Evolutionary conservation across 2,797 vertebrate genomes (phyloP).

Genomic region (Parambassis ranga): DNA sequence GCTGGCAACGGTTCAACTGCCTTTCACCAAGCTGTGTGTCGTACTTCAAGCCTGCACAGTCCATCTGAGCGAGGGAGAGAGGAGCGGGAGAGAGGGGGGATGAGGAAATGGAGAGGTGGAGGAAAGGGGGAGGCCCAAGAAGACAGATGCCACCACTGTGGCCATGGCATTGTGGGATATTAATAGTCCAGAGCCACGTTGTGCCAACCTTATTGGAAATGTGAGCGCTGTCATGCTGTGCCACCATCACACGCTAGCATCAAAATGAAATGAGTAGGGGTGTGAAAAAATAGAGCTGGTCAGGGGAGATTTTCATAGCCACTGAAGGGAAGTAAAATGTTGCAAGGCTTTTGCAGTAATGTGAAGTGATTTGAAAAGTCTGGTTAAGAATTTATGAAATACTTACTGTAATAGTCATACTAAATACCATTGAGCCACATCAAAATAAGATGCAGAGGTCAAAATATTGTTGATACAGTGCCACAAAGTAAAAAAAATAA

Average conservation of each 20-base stretch:
- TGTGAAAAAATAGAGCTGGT: constrained; percentile 56
- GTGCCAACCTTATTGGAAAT: constrained; percentile 75
- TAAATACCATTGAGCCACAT: background rate
- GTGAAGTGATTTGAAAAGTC: constrained; percentile 11
- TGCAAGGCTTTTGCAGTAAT: constrained; percentile 9
- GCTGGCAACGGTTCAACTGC: constrained; percentile 69
- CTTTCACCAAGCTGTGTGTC: constrained; percentile 69
- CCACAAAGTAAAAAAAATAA: background rate
- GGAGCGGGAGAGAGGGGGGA: constrained; percentile 26
- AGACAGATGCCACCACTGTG: constrained; percentile 81
- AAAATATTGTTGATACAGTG: background rate
- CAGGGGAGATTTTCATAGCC: constrained; percentile 28
- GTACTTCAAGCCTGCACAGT: constrained; percentile 43
- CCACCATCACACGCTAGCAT: constrained; percentile 71
- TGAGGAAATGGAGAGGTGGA: background rate
- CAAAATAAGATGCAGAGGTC: background rate
- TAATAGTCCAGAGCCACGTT: constrained; percentile 76
- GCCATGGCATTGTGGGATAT: constrained; percentile 74
- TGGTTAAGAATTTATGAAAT: background rate
- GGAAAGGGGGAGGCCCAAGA: constrained; percentile 40
- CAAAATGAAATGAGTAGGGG: constrained; percentile 71
- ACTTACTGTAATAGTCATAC: background rate
- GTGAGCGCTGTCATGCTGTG: constrained; percentile 53
- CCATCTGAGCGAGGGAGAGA: constrained; percentile 58
- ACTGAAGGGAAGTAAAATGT: constrained; percentile 10